Evolutionary conservation across 2,797 vertebrate species (phyloP), one percentile per base, ranked within the genome.

Genomic region (Anas acuta): DNA sequence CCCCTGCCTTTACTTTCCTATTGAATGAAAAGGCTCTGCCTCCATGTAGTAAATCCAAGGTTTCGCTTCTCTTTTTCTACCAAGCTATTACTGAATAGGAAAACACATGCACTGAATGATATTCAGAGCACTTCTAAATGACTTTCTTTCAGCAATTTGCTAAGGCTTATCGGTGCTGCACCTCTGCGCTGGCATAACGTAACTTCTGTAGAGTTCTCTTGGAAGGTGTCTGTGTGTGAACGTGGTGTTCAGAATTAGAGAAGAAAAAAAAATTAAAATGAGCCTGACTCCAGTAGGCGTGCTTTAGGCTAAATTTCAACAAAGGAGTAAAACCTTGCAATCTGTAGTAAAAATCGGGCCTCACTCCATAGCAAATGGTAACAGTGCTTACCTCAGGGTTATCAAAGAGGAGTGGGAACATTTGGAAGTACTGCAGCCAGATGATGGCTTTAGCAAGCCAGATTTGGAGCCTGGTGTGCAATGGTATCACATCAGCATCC

Each of bases 401-500:
- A 39, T 17, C 19, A 23, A 13, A 65, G 65, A 75, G n/a, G 28
- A 43, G 9, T 23, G 56, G 28, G 35, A 84, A 15, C 18, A 5
- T 39, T 78, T 30, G 81, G 23, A 84, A 92, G 66, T 86, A 20
- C 25, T 28, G 53, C 51, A 62, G 2, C 23, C 33, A 49, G 1
- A 8, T 80, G 66, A 20, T 54, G 32, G 32, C 22, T 92, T 70
- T 3, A 65, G 41, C 45, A 83, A 70, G 32, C 23, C 79, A 43
- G 37, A 19, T 56, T 72, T 80, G 32, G 33, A 84, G 35, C 39
- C 22, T 45, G 0, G n/a, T 57, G 9, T 79, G 18, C 39, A 32
- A 0, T 45, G 49, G 23, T 33, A 25, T 71, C 58, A 11, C 0
- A 0, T 53, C 76, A 81, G 28, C 41, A 43, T 78, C 54, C 2